Conservation (phyloP, 1,140 invertebrate species). For the Drosophila ananassae region DNA sequence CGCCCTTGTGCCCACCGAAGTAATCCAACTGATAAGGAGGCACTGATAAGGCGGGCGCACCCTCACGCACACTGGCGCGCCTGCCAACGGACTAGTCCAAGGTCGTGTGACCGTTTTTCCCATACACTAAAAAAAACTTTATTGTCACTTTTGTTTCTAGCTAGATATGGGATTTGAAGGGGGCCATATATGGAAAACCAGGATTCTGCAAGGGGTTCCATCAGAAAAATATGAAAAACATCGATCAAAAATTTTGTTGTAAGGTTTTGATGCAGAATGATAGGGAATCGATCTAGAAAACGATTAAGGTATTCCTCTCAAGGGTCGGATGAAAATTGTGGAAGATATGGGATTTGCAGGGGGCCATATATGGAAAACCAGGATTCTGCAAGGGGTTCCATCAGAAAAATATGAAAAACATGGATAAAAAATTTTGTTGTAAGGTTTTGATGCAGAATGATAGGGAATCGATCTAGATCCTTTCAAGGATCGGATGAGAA, state of each 20-base stretch:
- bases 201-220: too few species aligned
- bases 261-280: too few species aligned
- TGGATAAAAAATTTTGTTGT: neutral
- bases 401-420: neutral
- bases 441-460: neutral
- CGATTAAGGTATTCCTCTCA: too few species aligned
- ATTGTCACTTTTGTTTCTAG: too few species aligned
- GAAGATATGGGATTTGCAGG: too few species aligned
- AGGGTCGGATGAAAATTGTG: too few species aligned
- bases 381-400: neutral
- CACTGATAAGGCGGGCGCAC: constrained; percentile 30
- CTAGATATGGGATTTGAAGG: too few species aligned
- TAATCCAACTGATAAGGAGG: constrained; percentile 37
- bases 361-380: too few species aligned
- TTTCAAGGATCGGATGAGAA: neutral
- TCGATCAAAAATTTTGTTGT: too few species aligned
- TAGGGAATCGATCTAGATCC: neutral
- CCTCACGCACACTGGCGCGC: neutral
- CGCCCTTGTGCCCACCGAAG: constrained; percentile 6
- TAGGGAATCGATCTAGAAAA: too few species aligned
- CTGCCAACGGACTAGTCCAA: constrained; percentile 1
- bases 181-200: too few species aligned
- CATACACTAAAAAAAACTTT: neutral
- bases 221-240: too few species aligned
- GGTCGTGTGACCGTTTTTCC: constrained; percentile 11